Evolutionary conservation across 92 coral and sea anemone species (phyloP), one percentile per base, ranked within the genome.

Genomic region (Actinostola sp.): DNA sequence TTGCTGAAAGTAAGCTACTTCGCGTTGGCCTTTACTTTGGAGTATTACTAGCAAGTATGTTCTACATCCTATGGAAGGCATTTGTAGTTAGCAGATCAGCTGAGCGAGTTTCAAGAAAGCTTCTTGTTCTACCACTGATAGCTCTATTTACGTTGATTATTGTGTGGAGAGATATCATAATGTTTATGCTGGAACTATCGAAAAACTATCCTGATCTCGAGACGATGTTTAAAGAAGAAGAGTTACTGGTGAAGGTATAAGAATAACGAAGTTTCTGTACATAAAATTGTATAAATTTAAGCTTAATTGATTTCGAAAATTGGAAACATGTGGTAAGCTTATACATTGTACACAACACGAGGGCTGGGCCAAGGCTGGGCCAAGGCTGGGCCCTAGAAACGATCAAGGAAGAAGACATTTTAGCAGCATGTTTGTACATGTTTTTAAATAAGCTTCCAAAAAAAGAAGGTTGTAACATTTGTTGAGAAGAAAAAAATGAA

Each of bases 201-300:
- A 50, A 33, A 41, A 55, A 42, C 11, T 71, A 81, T 33, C 62
- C 85, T 13, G 87, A 83, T 58, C 13, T 72, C 38, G 66, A 39
- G 31, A 73, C 68, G 15, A 58, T 78, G 82, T 43, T 82, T 16
- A 74, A 61, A 58, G 64, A 81, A 70, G 50, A 67, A 9, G 89
- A 87, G 38, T 51, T 77, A 13, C 50, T 61, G 14, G 68, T 77
- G 0, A 63, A 77, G 88, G 92, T 87, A n/a, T n/a, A 25, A 26
- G 39, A 27, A 57, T 20, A 20, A 20, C 10, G 25, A 10, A 27
- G 23, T 73, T 8, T 38, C 29, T 26, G 54, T 5, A 45, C 15
- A 20, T 8, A 8, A 48, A 7, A 3, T 7, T 48, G 20, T 7
- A 14, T 7, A 39, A 39, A 14, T 39, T 39, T 39, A 39, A 39